phyloP scores from a whole-genome alignment of 1,140 invertebrate genomes.

The Steinernema feltiae region DNA sequence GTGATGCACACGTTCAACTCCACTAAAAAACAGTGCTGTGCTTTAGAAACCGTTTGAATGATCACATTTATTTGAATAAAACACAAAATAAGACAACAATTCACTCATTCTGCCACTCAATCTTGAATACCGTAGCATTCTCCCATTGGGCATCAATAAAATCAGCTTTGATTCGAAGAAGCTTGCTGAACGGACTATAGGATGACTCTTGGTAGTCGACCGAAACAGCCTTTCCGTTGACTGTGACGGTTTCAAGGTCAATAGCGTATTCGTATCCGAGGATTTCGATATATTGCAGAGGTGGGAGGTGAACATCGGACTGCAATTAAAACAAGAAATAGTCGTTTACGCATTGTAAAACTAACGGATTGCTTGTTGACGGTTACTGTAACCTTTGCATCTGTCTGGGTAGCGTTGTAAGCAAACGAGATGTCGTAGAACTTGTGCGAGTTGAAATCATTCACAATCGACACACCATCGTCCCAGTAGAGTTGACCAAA shows the following conservation, averaged over 20 bases:
- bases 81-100: no score
- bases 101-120: not conserved
- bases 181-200: not conserved
- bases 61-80: no score
- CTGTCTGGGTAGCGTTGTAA: not conserved
- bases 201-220: conserved; percentile 15
- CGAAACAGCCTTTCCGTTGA: conserved; percentile 18
- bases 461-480: conserved; percentile 64
- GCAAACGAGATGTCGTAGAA: conserved; percentile 27
- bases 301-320: conserved; percentile 16
- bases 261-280: conserved; percentile 22
- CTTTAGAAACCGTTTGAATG: no score
- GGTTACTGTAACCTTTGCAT: not conserved
- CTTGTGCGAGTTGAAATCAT: not conserved
- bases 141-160: not conserved
- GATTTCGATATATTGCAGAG: conserved; percentile 30
- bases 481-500: conserved; percentile 71
- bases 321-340: conserved; percentile 21
- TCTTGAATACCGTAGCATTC: not conserved
- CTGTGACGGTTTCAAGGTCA: conserved; percentile 21
- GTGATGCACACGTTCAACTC: no score
- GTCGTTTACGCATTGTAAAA: no score
- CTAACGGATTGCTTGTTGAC: conserved; percentile 2
- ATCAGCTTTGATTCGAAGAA: not conserved
- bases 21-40: no score